Evolutionary conservation across 2,113 vertebrate species (phyloP).

Genomic region (Grus americana): DNA sequence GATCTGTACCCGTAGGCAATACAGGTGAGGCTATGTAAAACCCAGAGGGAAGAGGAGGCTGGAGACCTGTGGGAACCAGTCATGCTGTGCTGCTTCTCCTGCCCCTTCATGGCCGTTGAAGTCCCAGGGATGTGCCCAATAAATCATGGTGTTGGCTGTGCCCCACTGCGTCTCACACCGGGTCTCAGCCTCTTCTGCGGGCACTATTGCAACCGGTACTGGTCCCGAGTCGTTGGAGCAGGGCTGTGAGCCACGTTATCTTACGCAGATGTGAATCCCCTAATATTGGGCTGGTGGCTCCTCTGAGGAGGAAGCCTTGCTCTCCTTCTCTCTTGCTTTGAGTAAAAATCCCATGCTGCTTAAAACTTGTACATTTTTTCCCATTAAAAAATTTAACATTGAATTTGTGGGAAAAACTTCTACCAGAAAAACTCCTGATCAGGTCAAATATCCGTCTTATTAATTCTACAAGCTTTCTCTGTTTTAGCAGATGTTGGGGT

Average conservation of each 20-base stretch:
- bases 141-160: background rate
- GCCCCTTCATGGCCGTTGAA: background rate
- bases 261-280: background rate
- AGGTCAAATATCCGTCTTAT: background rate
- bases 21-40: background rate
- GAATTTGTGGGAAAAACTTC: background rate
- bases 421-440: background rate
- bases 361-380: background rate
- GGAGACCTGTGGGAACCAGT: background rate
- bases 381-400: background rate
- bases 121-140: background rate
- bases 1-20: background rate
- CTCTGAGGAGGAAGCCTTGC: background rate
- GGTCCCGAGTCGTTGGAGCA: background rate
- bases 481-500: background rate
- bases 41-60: background rate
- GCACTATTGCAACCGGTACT: background rate
- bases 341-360: background rate
- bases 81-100: background rate
- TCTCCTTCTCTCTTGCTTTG: background rate
- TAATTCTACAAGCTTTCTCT: background rate
- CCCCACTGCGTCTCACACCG: background rate
- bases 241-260: background rate
- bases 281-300: background rate
- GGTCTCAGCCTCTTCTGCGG: background rate